phyloP scores from a whole-genome alignment of 2,113 vertebrate genomes.

The Cheirogaleus medius region DNA sequence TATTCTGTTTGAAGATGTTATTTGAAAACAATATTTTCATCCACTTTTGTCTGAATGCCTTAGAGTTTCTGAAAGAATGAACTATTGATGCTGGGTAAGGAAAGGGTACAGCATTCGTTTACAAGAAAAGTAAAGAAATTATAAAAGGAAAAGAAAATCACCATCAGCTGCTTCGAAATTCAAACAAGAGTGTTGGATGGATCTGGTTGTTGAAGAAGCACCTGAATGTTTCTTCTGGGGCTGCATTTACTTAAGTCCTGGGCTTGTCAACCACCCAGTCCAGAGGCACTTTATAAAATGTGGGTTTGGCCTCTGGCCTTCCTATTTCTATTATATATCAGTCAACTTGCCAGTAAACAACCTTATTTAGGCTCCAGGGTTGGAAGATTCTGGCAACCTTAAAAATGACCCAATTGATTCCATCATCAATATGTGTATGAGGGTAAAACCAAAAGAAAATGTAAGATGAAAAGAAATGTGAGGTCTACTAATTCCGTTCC shows the following conservation, averaged over 20 bases:
- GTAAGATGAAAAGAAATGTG: not conserved
- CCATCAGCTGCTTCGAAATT: not conserved
- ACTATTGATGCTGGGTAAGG: not conserved
- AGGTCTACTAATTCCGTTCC: not conserved
- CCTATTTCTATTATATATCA: not conserved
- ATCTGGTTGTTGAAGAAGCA: not conserved
- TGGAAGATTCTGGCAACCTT: not conserved
- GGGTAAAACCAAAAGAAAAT: constrained; percentile 7
- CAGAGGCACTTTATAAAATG: not conserved
- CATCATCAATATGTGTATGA: constrained; percentile 16
- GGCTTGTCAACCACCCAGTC: not conserved
- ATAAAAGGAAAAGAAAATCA: not conserved
- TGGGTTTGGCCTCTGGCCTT: not conserved
- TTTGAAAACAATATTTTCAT: not conserved
- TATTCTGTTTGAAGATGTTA: not conserved
- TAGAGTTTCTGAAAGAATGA: not conserved
- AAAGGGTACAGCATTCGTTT: not conserved
- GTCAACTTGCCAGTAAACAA: not conserved
- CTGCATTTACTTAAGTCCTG: not conserved
- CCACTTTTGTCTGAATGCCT: not conserved
- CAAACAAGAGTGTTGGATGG: not conserved
- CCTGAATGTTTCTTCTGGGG: not conserved
- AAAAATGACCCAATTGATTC: constrained; percentile 25
- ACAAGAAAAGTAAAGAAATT: not conserved
- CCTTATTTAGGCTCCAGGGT: not conserved